Evolutionary conservation across 2,888 invertebrate species (phyloP), one percentile per base, ranked within the genome.

Genomic region (Willowsia nigromaculata): DNA sequence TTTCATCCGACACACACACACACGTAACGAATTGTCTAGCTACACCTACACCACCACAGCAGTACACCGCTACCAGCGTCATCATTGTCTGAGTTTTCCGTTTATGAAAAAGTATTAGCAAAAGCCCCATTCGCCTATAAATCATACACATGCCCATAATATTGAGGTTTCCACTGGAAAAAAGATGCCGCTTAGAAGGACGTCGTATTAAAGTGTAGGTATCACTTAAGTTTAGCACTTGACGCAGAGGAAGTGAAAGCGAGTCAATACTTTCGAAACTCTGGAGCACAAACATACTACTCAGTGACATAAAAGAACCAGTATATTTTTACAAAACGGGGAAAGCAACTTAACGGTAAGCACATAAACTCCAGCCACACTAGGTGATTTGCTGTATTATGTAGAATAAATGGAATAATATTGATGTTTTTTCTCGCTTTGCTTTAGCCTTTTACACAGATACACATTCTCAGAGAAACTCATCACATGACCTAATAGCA

Each of bases 401-500:
- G 3, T 18, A 18, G n/a, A 65, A n/a, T n/a, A n/a, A 43, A 74
- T 40, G 43, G 2, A 27, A 22, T 56, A 53, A 33, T 53, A 30
- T 37, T 78, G 30, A 43, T 83, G 15, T 40, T 43, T 37, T 50
- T 50, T 71, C 33, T 13, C n/a, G 13, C 27, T 11, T 71, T 27
- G 7, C 50, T n/a, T n/a, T n/a, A n/a, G n/a, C n/a, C n/a, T 50
- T 50, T 43, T 4, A 13, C 2, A 22, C 22, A 40, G 37, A 68
- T 37, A 40, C 7, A 40, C 13, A 15, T 33, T 33, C 2, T 65
- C 30, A 30, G 15, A 33, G n/a, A 2, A 30, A 9, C n/a, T n/a
- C n/a, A n/a, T 11, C 71, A 74, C 18, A 74, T 74, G 71, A 40
- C 47, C 71, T 74, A 74, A 74, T 74, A 74, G 22, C 25, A 47